Evolutionary conservation across 2,797 vertebrate genomes (phyloP), one percentile per base, ranked within the genome.

Genomic region (Gymnodraco acuticeps): DNA sequence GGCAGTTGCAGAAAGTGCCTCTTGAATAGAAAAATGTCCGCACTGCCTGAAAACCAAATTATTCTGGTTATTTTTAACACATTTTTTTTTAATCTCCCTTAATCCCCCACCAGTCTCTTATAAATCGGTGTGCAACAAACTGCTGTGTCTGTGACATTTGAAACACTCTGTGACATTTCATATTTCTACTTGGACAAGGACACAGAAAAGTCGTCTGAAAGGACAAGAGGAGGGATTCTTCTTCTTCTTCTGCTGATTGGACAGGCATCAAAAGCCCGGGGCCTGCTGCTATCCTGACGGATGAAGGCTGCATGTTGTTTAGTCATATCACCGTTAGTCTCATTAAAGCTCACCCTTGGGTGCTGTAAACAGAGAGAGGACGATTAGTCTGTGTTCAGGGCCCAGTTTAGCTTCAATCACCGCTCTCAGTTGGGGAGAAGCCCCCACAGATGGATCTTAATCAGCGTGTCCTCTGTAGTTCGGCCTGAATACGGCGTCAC

Each of bases 291-390:
- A 47, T 65, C 38, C 48, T 89, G 84, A 86, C 13, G 38, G 70
- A 90, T 88, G 75, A 74, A 60, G 60, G 66, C 86, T 61, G 76
- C 66, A 61, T 69, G 67, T 70, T 71, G 74, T 87, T 82, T 80
- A 78, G 82, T 86, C 77, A 82, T 77, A 79, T 83, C 71, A 61
- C 82, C 42, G 64, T 76, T 68, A 64, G 72, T 76, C 79, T 88
- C 77, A 84, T 86, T 89, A 88, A 82, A 78, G 77, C 72, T 62
- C 80, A 81, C 82, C 78, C 86, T n/a, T 68, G 83, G 86, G 85
- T 81, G 88, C 84, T 65, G 66, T 83, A 65, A 85, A 89, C 72
- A 77, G 45, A 67, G 51, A 68, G 59, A 78, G 74, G 72, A 66
- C 13, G 59, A 89, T 90, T 82, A 80, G 75, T 83, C 74, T 69